Percentiles rank a stretch among this genome's conserved stretches.
Evolutionary conservation across 2,888 invertebrate genomes (phyloP).

Genomic region (Heliconius ethilla): DNA sequence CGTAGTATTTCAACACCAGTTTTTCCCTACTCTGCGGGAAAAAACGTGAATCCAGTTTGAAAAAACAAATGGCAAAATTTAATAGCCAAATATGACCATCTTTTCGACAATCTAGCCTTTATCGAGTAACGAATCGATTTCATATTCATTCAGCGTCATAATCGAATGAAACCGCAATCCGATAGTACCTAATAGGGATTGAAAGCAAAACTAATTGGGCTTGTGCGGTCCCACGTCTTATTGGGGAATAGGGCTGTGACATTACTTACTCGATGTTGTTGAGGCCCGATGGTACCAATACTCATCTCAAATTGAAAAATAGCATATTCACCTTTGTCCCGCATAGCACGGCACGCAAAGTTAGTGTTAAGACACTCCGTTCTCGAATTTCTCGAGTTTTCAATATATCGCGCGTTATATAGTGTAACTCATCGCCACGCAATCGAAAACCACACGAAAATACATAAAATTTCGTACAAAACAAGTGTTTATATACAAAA

Average conservation of each 20-base stretch:
- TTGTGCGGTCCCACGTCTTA: background rate
- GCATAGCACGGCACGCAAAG: no score
- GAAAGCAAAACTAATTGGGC: constrained; percentile 1
- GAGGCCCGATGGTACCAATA: no score
- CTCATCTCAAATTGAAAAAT: background rate
- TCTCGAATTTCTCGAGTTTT: background rate
- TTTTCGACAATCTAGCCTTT: background rate
- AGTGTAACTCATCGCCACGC: background rate
- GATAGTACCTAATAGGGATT: constrained; percentile 5
- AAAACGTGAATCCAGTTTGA: no score
- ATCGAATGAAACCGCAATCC: background rate
- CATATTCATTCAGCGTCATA: background rate
- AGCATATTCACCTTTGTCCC: no score
- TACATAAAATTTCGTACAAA: background rate
- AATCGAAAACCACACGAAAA: background rate
- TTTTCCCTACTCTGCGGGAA: no score
- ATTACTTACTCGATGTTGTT: background rate
- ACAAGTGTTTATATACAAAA: constrained; percentile 14
- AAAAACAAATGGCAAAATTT: background rate
- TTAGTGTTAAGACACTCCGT: background rate
- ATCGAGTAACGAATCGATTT: background rate
- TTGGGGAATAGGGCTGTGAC: background rate
- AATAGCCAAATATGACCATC: background rate
- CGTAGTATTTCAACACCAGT: no score
- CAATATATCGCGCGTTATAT: background rate